These are phyloP conservation scores for Teinopalpus imperialis DNA, from an alignment of 2,888 invertebrate genomes.

Conservation along the genomic window DNA sequence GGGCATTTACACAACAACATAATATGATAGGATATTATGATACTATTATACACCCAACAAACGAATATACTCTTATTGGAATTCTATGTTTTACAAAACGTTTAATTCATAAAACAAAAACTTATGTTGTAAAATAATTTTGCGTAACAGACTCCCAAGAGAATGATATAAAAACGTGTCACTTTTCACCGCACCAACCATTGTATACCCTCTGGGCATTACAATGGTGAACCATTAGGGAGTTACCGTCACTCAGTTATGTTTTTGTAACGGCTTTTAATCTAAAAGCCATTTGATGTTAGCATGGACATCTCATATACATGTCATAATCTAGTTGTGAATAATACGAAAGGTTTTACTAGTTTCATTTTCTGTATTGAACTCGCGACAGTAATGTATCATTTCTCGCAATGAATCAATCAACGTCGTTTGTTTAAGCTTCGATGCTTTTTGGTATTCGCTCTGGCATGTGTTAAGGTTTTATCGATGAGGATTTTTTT, in stretches of 20 bases:
- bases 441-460: constrained; percentile 13
- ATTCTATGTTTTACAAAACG: too few species aligned
- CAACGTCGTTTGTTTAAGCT: constrained; percentile 14
- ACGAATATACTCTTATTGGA: too few species aligned
- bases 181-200: too few species aligned
- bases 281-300: constrained; percentile 75
- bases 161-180: constrained; percentile 8
- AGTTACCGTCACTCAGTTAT: constrained; percentile 25
- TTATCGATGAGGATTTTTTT: too few species aligned
- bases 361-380: constrained; percentile 13
- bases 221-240: constrained; percentile 25
- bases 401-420: constrained; percentile 24
- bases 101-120: too few species aligned
- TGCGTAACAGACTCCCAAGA: neutral
- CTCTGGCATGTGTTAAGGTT: neutral
- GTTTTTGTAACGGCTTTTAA: constrained; percentile 37
- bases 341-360: constrained; percentile 28
- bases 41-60: too few species aligned
- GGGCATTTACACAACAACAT: too few species aligned
- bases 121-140: constrained; percentile 1
- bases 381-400: constrained; percentile 6
- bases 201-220: constrained; percentile 29
- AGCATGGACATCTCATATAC: constrained; percentile 41
- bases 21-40: too few species aligned
- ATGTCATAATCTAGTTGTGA: constrained; percentile 47